These are phyloP conservation scores for Chaunax sp. DNA, from an alignment of 2,797 vertebrate genomes.

Conservation along the genomic window DNA sequence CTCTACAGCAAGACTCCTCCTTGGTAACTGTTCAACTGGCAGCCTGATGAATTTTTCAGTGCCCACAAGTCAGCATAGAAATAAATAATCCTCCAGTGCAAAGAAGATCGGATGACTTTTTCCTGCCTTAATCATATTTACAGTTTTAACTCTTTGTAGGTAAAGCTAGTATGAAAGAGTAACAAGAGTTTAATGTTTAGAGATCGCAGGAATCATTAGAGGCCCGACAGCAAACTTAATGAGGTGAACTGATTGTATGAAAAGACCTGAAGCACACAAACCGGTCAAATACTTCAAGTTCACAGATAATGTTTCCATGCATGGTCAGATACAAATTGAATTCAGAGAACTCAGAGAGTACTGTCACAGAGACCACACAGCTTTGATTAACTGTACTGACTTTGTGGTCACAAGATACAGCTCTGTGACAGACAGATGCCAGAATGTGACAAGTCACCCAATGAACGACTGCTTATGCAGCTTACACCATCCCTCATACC, in stretches of 20 bases:
- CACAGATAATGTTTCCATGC: constrained; percentile 16
- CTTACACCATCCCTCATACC: background rate
- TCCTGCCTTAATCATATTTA: constrained; percentile 62
- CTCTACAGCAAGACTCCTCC: constrained; percentile 48
- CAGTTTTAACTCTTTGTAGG: constrained; percentile 64
- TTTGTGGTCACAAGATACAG: constrained; percentile 40
- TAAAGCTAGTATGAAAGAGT: constrained; percentile 13
- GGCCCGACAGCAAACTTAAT: constrained; percentile 3
- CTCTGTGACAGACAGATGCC: constrained; percentile 16
- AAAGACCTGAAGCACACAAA: constrained; percentile 13
- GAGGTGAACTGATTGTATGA: no score
- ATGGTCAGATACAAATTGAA: constrained; percentile 27
- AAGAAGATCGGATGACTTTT: constrained; percentile 60
- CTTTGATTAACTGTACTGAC: constrained; percentile 31
- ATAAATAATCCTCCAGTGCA: constrained; percentile 77
- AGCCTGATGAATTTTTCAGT: constrained; percentile 77
- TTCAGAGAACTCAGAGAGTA: constrained; percentile 16
- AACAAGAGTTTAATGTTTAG: constrained; percentile 20
- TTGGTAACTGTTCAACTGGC: constrained; percentile 76
- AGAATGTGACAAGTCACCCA: constrained; percentile 38
- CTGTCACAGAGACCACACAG: constrained; percentile 20
- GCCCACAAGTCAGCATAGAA: constrained; percentile 78
- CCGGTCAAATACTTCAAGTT: constrained; percentile 5
- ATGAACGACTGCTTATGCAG: constrained; percentile 17
- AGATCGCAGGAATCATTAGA: constrained; percentile 7